phyloP scores from a whole-genome alignment of 2,797 vertebrate genomes.

The Apogon hyalosoma region DNA sequence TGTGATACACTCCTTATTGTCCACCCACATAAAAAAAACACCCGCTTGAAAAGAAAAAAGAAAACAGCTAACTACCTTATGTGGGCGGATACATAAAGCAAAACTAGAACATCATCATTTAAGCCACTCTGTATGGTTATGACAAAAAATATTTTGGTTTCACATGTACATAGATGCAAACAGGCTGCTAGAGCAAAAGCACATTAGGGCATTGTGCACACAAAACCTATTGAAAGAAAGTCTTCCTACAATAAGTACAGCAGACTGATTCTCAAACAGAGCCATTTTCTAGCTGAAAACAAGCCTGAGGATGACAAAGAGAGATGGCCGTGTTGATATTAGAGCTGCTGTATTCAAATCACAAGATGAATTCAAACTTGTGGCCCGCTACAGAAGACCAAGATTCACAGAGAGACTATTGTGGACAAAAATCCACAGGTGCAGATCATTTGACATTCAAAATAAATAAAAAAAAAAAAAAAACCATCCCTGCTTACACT shows the following conservation, averaged over 20 bases:
- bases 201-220: conserved; percentile 22
- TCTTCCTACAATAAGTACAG: conserved; percentile 13
- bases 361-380: conserved; percentile 51
- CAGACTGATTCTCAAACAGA: conserved; percentile 37
- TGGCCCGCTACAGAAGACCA: conserved; percentile 23
- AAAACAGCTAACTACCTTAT: conserved; percentile 24
- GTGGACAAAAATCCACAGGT: conserved; percentile 31
- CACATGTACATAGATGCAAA: conserved; percentile 12
- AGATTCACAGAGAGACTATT: conserved; percentile 10
- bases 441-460: conserved; percentile 61
- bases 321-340: conserved; percentile 25
- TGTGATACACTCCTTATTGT: conserved; percentile 42
- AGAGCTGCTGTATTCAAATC: conserved; percentile 48
- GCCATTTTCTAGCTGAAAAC: conserved; percentile 25
- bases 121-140: conserved; percentile 15
- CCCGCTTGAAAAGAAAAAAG: conserved; percentile 35
- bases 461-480: conserved; percentile 23
- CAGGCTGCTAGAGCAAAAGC: conserved; percentile 8
- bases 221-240: conserved; percentile 25
- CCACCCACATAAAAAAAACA: conserved; percentile 52
- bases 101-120: conserved; percentile 41
- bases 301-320: conserved; percentile 25
- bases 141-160: conserved; percentile 50
- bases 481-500: conserved; percentile 2
- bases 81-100: conserved; percentile 55